Conservation (phyloP, 1,140 invertebrate species). For the Drosophila triauraria region DNA sequence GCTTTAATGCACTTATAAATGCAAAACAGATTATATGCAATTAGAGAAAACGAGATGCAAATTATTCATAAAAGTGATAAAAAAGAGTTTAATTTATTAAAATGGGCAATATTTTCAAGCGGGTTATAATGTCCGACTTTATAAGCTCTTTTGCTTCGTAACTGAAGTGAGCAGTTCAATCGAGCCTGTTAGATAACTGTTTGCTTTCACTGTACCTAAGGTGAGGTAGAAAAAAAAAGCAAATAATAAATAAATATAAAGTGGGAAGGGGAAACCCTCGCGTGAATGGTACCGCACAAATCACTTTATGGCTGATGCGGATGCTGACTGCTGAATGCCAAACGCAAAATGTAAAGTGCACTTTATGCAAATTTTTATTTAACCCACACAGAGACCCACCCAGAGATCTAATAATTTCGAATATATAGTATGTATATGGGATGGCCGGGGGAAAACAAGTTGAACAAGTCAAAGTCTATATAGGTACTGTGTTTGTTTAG, state of each 20-base stretch:
- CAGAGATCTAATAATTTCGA: constrained; percentile 34
- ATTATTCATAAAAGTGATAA: neutral
- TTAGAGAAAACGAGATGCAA: neutral
- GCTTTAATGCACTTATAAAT: constrained; percentile 15
- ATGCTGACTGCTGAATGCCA: constrained; percentile 63
- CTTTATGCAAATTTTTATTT: constrained; percentile 72
- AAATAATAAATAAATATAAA: constrained; percentile 11
- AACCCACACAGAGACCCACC: constrained; percentile 27
- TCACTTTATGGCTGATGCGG: constrained; percentile 66
- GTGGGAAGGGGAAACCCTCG: constrained; percentile 8
- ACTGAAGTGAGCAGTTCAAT: constrained; percentile 1
- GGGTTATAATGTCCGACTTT: neutral
- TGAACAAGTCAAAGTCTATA: constrained; percentile 50
- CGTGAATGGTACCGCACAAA: constrained; percentile 23
- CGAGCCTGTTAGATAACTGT: constrained; percentile 31
- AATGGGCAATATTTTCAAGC: neutral
- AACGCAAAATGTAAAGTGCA: constrained; percentile 61
- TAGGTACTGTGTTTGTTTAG: constrained; percentile 56
- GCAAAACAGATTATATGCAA: constrained; percentile 14
- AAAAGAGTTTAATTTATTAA: neutral
- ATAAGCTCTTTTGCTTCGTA: neutral
- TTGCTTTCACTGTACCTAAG: constrained; percentile 43
- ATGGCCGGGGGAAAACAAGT: constrained; percentile 34
- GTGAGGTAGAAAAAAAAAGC: neutral
- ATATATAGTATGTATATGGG: constrained; percentile 4